Evolutionary conservation across 2,797 vertebrate genomes (phyloP), one percentile per base, ranked within the genome.

Genomic region (Carapus acus): DNA sequence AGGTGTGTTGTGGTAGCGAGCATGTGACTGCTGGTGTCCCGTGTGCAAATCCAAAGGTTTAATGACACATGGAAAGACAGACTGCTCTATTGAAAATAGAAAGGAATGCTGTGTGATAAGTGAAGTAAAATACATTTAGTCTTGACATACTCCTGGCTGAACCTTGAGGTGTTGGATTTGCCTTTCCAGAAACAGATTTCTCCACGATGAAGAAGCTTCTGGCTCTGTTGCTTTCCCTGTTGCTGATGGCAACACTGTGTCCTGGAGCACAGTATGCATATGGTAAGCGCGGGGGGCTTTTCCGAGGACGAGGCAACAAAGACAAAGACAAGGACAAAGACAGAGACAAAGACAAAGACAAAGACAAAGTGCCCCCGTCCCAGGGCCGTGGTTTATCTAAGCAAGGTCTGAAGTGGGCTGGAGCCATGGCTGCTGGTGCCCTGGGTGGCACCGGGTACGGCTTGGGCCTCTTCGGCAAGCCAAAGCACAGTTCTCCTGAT

Each of bases 371-470:
- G 1, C 44, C 78, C 2, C n/a, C 78, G 8, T 71, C 82, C 19
- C 60, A 79, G 37, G 57, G 52, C 22, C 43, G 14, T 23, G 78
- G 78, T 24, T 72, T 79, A 33, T 58, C 85, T 55, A 85, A 77
- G 49, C 67, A 78, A 12, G 86, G 86, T 5, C 57, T 86, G 42
- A 89, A 87, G 77, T 63, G 73, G 83, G 86, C 78, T 0, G 88
- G 87, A 18, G 85, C 83, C 1, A 86, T 83, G 2, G 85, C 80
- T 0, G 87, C 82, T 0, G 87, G 86, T 2, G 68, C 83, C 1
- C 39, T 86, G 27, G 88, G 87, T 0, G 86, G 87, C 11, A 82
- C 83, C 1, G 86, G 88, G 0, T 87, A 80, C 0, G 85, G 88
- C 3, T 66, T 89, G 52, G 83, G 85, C 3, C 74, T 88, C 11